Percentiles rank a stretch among this genome's conserved stretches.
Evolutionary conservation across 2,797 vertebrate genomes (phyloP).

Genomic region (Dendrocincla fuliginosa): DNA sequence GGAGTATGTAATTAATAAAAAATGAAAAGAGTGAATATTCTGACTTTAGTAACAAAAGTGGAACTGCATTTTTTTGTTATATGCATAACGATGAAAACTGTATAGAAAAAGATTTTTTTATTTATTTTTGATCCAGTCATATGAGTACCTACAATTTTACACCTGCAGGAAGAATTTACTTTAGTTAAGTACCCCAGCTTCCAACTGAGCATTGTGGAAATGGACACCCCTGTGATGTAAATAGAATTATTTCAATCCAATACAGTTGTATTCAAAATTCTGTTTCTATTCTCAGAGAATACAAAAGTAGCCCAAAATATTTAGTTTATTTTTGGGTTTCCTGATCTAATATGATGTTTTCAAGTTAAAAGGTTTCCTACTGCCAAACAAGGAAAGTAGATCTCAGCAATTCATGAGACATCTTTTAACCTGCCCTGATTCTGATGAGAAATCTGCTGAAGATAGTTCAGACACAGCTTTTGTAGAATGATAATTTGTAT

Average conservation of each 20-base stretch:
- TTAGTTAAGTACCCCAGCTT: background rate
- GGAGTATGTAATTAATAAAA: background rate
- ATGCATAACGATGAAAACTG: background rate
- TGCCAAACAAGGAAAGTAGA: background rate
- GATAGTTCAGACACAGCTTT: conserved; percentile 19
- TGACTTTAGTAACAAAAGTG: background rate
- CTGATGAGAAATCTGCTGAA: conserved; percentile 5
- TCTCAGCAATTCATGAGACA: background rate
- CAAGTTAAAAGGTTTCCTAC: background rate
- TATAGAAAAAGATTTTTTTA: background rate
- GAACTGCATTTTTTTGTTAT: background rate
- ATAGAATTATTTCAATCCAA: background rate
- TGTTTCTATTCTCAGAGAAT: background rate
- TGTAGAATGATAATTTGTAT: conserved; percentile 27
- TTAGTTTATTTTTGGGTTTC: background rate
- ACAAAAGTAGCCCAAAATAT: background rate
- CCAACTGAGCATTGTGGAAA: background rate
- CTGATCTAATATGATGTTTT: background rate
- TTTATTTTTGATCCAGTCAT: background rate
- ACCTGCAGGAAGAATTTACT: background rate
- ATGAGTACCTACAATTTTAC: background rate
- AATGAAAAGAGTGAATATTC: background rate
- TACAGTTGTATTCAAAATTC: background rate
- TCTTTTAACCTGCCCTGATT: conserved; percentile 25
- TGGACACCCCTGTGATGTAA: background rate